phyloP scores from a whole-genome alignment of 2,888 invertebrate species.

The Agriopis marginaria region DNA sequence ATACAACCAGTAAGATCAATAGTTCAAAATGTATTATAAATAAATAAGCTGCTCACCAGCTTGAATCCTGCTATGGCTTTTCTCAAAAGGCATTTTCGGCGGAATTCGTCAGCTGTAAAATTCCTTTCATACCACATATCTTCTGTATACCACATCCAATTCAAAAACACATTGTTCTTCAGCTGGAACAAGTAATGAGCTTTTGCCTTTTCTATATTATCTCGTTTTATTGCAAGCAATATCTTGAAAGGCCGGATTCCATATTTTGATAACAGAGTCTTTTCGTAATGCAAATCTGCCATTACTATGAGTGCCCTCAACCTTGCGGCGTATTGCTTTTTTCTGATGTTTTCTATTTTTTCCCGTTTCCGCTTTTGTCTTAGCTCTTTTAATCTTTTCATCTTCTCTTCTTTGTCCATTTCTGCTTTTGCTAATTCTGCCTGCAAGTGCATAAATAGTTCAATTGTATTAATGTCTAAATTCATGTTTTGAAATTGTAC shows the following conservation, averaged over 20 bases:
- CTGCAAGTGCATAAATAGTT: conserved; percentile 53
- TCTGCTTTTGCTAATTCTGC: conserved; percentile 80
- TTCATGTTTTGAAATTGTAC: background rate
- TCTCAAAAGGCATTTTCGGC: conserved; percentile 78
- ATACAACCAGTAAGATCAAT: background rate
- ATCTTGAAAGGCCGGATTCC: conserved; percentile 71
- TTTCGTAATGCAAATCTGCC: conserved; percentile 83
- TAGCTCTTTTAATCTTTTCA: conserved; percentile 86
- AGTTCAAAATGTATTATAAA: background rate
- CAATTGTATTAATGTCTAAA: background rate
- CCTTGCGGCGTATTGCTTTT: conserved; percentile 82
- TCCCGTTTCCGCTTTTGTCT: conserved; percentile 87
- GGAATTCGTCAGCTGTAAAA: conserved; percentile 85
- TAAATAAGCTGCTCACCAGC: conserved; percentile 59
- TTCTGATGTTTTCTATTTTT: conserved; percentile 87
- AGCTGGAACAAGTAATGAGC: conserved; percentile 76
- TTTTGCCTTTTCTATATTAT: conserved; percentile 78
- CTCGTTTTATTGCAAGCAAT: conserved; percentile 67
- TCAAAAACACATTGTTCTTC: conserved; percentile 78
- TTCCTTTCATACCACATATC: conserved; percentile 83
- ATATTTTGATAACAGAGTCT: conserved; percentile 69
- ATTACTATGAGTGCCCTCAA: conserved; percentile 79
- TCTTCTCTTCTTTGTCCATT: conserved; percentile 88
- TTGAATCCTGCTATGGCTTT: conserved; percentile 80
- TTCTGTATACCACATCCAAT: conserved; percentile 84